Conservation (phyloP, 2,797 vertebrate genomes). For the Xenops minutus region DNA sequence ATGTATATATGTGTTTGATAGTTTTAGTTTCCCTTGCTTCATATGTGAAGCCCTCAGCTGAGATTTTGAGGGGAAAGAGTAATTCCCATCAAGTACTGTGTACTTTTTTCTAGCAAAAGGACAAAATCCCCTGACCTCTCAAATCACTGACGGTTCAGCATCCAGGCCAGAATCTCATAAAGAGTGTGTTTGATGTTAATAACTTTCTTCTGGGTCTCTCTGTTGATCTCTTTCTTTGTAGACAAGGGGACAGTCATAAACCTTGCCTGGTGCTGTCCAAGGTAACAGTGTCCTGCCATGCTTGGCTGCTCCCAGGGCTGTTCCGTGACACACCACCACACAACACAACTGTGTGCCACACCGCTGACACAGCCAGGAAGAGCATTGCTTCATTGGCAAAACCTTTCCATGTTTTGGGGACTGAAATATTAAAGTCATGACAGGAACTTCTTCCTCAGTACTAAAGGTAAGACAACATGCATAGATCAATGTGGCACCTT, state of each 20-base stretch:
- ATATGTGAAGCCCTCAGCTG: not conserved
- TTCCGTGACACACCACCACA: accelerated
- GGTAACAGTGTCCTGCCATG: accelerated
- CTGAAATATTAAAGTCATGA: not conserved
- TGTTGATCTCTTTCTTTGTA: not conserved
- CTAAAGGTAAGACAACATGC: not conserved
- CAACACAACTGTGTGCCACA: not conserved
- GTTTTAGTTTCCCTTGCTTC: not conserved
- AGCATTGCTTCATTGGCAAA: not conserved
- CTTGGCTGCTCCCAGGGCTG: not conserved
- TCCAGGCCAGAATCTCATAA: not conserved
- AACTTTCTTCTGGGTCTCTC: not conserved
- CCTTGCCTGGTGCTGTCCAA: slow-evolving; percentile 38
- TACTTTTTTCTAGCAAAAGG: not conserved
- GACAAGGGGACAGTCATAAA: not conserved
- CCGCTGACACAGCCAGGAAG: not conserved
- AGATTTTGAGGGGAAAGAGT: not conserved
- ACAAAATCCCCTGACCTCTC: not conserved
- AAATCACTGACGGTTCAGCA: not conserved
- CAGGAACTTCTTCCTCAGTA: not conserved
- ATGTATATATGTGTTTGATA: not conserved
- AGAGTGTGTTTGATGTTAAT: not conserved
- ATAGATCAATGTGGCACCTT: not conserved
- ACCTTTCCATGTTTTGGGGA: not conserved
- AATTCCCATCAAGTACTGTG: not conserved